Percentiles rank a stretch among this genome's conserved stretches.
These are phyloP conservation scores for Phymanthus crucifer DNA, from an alignment of 92 coral and sea anemone genomes.

Conservation along the genomic window DNA sequence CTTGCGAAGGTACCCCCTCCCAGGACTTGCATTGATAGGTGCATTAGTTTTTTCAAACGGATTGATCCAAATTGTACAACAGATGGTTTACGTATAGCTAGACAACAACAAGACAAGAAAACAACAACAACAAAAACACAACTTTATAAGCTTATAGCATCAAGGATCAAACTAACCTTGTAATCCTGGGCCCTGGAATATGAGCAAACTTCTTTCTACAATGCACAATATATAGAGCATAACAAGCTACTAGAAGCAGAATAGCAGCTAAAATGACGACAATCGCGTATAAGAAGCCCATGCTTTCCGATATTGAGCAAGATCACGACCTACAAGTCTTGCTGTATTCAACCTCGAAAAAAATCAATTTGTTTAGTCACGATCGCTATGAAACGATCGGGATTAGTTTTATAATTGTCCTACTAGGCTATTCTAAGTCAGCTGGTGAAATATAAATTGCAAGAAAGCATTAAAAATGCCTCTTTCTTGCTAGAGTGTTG, in stretches of 20 bases:
- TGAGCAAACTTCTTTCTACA: constrained; percentile 44
- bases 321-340: not conserved
- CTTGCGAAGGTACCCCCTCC: too few species aligned
- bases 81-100: not conserved
- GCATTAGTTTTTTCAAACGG: not conserved
- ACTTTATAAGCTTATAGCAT: not conserved
- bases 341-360: not conserved
- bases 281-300: constrained; percentile 16
- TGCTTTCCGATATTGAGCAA: not conserved
- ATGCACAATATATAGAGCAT: constrained; percentile 25
- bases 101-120: too few species aligned
- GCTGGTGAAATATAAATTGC: not conserved
- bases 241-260: constrained; percentile 12
- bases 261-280: constrained; percentile 18
- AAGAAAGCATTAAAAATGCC: not conserved
- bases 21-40: not conserved
- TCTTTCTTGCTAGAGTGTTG: not conserved
- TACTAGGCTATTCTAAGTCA: not conserved
- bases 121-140: too few species aligned
- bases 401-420: too few species aligned
- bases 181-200: constrained; percentile 57
- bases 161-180: constrained; percentile 23
- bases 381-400: too few species aligned
- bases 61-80: not conserved
- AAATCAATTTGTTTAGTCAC: not conserved